Conservation (phyloP, 92 coral and sea anemone species). For the Porites evermanni region DNA sequence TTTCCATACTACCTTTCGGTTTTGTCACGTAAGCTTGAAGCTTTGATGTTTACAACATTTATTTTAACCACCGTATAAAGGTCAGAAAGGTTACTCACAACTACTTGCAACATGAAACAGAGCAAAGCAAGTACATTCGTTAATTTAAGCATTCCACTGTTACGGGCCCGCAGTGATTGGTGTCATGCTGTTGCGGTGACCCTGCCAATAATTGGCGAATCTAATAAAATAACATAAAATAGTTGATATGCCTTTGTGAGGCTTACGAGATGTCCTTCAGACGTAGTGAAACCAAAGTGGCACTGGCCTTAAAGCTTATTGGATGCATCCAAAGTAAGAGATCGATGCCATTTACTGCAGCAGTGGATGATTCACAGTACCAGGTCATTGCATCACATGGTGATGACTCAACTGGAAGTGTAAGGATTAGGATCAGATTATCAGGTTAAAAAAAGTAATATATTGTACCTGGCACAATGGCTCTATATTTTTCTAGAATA, state of each 20-base stretch:
- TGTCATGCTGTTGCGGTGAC: too few species aligned
- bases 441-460: background rate
- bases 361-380: background rate
- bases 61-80: too few species aligned
- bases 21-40: too few species aligned
- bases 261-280: background rate
- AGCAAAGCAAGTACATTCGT: conserved; percentile 32
- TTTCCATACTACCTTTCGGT: too few species aligned
- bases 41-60: too few species aligned
- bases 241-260: background rate
- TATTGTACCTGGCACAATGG: too few species aligned
- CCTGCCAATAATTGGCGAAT: too few species aligned
- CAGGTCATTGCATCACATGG: background rate
- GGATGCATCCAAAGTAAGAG: background rate
- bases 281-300: background rate
- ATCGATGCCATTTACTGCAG: background rate
- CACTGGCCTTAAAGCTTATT: background rate
- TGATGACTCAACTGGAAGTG: background rate
- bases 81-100: too few species aligned
- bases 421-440: background rate
- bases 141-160: conserved; percentile 39
- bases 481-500: too few species aligned
- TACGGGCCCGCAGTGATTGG: background rate
- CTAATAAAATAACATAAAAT: too few species aligned
- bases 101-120: conserved; percentile 21